Percentiles rank a stretch among this genome's conserved stretches.
Conservation (phyloP, 2,888 invertebrate genomes). For the Deilephila elpenor region DNA sequence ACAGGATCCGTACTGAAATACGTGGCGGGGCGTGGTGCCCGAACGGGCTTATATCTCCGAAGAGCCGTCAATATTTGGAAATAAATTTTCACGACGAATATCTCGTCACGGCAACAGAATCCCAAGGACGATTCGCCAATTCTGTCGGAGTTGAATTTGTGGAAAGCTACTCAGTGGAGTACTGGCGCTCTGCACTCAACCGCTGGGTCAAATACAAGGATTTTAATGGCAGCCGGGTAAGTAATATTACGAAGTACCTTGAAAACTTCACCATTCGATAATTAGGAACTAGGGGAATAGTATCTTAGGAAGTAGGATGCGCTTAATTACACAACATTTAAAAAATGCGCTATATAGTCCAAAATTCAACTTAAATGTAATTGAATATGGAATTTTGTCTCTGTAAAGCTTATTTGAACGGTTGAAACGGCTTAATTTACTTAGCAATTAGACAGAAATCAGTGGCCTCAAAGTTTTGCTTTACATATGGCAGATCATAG, state of each 20-base stretch:
- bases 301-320: too few species aligned
- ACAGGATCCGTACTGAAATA: conserved; percentile 92
- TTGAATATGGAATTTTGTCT: neutral
- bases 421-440: conserved; percentile 51
- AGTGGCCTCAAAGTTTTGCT: conserved; percentile 50
- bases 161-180: conserved; percentile 92
- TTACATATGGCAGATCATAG: conserved; percentile 42
- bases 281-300: too few species aligned
- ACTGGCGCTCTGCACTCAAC: conserved; percentile 88
- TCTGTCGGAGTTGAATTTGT: conserved; percentile 95
- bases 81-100: conserved; percentile 90
- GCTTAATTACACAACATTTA: neutral
- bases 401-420: conserved; percentile 42
- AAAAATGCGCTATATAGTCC: neutral
- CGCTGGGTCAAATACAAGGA: conserved; percentile 93
- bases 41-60: conserved; percentile 89
- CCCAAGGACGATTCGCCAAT: conserved; percentile 96
- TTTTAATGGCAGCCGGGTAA: conserved; percentile 90
- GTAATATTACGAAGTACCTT: conserved; percentile 44
- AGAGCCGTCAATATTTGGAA: conserved; percentile 92
- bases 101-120: conserved; percentile 93
- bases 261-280: neutral
- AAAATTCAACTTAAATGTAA: neutral
- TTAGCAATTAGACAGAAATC: conserved; percentile 53
- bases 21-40: conserved; percentile 98